Conservation (phyloP, 2,888 invertebrate genomes). For the Caenorhabditis japonica region DNA sequence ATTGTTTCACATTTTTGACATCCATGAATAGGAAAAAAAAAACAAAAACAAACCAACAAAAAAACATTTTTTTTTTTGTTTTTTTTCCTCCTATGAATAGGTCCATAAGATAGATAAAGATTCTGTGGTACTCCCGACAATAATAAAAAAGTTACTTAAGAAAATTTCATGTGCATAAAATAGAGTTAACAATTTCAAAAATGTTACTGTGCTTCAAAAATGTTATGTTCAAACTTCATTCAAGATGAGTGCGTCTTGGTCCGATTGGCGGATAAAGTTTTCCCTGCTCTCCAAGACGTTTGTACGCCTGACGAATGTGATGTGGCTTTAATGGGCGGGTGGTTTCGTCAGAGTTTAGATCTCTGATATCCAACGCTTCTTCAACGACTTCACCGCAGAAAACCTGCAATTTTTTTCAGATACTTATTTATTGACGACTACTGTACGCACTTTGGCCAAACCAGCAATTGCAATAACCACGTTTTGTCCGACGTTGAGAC, state of each 20-base stretch:
- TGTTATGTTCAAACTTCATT: background rate
- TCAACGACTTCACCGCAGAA: slow-evolving; percentile 99
- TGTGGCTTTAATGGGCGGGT: slow-evolving; percentile 61
- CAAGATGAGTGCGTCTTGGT: slow-evolving; percentile 5
- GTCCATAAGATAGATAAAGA: too few relatives aligned
- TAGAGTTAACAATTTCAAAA: too few relatives aligned
- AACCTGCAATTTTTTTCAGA: slow-evolving; percentile 80
- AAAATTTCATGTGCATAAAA: too few relatives aligned
- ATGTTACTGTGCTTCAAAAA: too few relatives aligned
- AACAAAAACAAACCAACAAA: too few relatives aligned
- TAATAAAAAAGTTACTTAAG: too few relatives aligned
- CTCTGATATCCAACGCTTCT: slow-evolving; percentile 82
- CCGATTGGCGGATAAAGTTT: slow-evolving; percentile 71
- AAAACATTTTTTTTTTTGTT: too few relatives aligned
- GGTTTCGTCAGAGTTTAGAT: slow-evolving; percentile 24
- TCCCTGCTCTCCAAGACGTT: slow-evolving; percentile 64
- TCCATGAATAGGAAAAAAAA: too few relatives aligned
- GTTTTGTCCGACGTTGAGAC: slow-evolving; percentile 90
- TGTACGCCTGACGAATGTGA: slow-evolving; percentile 64
- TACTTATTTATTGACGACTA: background rate
- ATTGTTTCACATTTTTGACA: too few relatives aligned
- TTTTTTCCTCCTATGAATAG: too few relatives aligned
- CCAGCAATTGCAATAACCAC: slow-evolving; percentile 99
- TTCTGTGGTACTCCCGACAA: too few relatives aligned
- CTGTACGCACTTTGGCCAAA: slow-evolving; percentile 84